Percentiles rank a stretch among this genome's conserved stretches.
phyloP scores from a whole-genome alignment of 1,140 invertebrate species.

The Drosophila jambulina region DNA sequence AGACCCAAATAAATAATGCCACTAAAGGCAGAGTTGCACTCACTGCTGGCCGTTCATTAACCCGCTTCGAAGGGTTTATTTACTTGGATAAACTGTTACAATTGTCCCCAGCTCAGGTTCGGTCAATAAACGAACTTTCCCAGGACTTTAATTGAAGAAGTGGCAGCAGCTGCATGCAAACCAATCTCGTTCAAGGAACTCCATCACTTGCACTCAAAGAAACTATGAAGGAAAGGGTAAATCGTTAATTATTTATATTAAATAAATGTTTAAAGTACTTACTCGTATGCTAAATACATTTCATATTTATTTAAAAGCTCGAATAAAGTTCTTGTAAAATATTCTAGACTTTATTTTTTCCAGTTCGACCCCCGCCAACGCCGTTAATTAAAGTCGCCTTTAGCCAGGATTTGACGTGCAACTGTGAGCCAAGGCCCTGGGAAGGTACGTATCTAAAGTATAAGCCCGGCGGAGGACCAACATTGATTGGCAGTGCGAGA shows the following conservation, averaged over 20 bases:
- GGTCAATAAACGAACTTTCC: constrained; percentile 54
- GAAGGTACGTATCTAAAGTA: constrained; percentile 2
- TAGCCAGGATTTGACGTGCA: constrained; percentile 25
- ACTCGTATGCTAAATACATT: too few relatives aligned
- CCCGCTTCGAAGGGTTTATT: constrained; percentile 27
- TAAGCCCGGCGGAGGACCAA: not conserved
- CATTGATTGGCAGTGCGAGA: constrained; percentile 56
- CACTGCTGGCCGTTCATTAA: constrained; percentile 35
- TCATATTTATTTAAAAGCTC: not conserved
- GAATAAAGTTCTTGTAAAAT: too few relatives aligned
- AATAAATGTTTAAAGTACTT: not conserved
- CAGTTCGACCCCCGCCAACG: not conserved
- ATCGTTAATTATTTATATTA: fast-evolving
- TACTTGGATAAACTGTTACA: constrained; percentile 54
- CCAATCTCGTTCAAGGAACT: constrained; percentile 13
- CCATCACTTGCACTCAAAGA: not conserved
- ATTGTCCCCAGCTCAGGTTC: constrained; percentile 51
- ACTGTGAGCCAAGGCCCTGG: constrained; percentile 5
- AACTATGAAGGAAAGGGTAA: not conserved
- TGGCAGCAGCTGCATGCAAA: constrained; percentile 33
- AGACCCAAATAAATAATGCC: constrained; percentile 28
- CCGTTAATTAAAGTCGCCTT: constrained; percentile 45
- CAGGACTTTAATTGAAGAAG: constrained; percentile 58
- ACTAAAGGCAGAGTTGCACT: constrained; percentile 15
- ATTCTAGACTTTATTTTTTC: not conserved